These are phyloP conservation scores for Drosophila rhopaloa DNA, from an alignment of 1,140 invertebrate species.

Conservation along the genomic window DNA sequence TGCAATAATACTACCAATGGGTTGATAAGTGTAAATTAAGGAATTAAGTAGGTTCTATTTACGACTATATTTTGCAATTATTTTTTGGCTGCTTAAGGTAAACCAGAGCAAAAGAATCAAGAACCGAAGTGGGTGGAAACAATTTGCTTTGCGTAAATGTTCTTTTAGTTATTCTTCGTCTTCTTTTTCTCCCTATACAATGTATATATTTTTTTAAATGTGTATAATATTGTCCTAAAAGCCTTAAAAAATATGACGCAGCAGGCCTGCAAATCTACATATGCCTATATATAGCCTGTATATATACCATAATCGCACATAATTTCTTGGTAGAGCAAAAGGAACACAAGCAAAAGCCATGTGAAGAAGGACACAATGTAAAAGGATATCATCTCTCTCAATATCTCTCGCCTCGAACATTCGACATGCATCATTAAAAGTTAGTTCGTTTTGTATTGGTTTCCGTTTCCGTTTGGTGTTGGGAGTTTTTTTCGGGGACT, in stretches of 20 bases:
- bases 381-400: slow-evolving; percentile 36
- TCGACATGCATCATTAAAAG: slow-evolving; percentile 49
- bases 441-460: slow-evolving; percentile 33
- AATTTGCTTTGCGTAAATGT: slow-evolving; percentile 8
- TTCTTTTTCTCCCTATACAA: slow-evolving; percentile 32
- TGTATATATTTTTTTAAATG: slow-evolving; percentile 47
- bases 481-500: not conserved
- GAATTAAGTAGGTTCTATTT: slow-evolving; percentile 51
- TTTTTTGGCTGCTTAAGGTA: slow-evolving; percentile 51
- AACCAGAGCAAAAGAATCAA: slow-evolving; percentile 38
- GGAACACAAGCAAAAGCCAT: slow-evolving; percentile 78
- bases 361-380: slow-evolving; percentile 53
- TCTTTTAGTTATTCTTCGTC: slow-evolving; percentile 38
- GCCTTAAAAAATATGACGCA: slow-evolving; percentile 72
- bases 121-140: slow-evolving; percentile 26
- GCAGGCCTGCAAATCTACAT: slow-evolving; percentile 23
- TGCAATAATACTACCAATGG: slow-evolving; percentile 68
- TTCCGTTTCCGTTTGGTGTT: slow-evolving; percentile 12
- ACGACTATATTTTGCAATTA: slow-evolving; percentile 42
- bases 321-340: slow-evolving; percentile 69
- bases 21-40: slow-evolving; percentile 49
- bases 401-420: slow-evolving; percentile 33
- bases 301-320: slow-evolving; percentile 39
- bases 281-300: slow-evolving; percentile 17
- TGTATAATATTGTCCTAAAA: slow-evolving; percentile 82